Evolutionary conservation across 2,797 vertebrate species (phyloP), one percentile per base, ranked within the genome.

Genomic region (Heliangelus exortis): DNA sequence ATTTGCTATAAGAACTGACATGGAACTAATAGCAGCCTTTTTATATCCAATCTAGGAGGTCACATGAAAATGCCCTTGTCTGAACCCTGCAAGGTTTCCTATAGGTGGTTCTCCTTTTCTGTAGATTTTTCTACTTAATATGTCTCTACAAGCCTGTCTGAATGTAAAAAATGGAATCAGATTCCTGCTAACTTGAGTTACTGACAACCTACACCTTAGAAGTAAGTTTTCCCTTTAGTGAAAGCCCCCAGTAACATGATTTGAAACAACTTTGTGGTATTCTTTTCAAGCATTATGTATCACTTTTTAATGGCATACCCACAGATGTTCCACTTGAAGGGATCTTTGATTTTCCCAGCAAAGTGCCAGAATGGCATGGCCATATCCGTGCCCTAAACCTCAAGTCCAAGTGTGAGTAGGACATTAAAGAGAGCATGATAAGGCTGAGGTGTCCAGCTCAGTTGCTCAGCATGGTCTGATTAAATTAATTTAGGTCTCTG

Each of bases 21-120:
- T 96, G 97, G 97, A 98, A 98, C 98, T 98, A 98, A 98, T 97
- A 97, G 97, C 95, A 96, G 97, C 87, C 97, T 97, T 98, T 98
- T 98, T 97, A 98, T 97, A 98, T 97, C 96, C 97, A 97, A 97
- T 97, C 97, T 97, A 53, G 50, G 80, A 97, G 98, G 98, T 98
- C 97, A 97, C 95, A 96, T 89, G 96, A 97, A 98, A 97, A 97
- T 98, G 98, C 97, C 97, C 98, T 95, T 86, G 86, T 90, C 96
- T 97, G 97, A 98, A 97, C 96, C 91, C 95, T 96, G 92, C 92
- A 97, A 97, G 97, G 97, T 97, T 97, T 97, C 97, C 97, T 97
- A 95, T 93, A 97, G 96, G 96, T 96, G 93, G 90, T 93, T 97
- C 97, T 96, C 95, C 96, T 92, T 96, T 97, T 96, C 97, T 87